Evolutionary conservation across 23 tunicate genomes (phyloP), one percentile per base, ranked within the genome.

Genomic region (Corella eumyota): DNA sequence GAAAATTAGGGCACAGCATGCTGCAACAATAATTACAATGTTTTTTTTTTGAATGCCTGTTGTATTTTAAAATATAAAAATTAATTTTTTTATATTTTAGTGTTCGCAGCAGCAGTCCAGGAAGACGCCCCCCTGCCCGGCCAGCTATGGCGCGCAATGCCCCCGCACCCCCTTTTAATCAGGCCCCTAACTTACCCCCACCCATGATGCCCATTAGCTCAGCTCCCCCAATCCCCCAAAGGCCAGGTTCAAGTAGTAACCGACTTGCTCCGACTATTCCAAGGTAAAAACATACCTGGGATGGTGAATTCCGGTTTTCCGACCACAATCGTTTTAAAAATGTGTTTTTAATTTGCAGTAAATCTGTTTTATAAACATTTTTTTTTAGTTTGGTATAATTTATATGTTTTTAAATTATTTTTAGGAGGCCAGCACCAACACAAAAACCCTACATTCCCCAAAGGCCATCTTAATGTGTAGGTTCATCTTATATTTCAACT

Each of bases 191-290:
- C 17, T 57, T 68, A 21, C 80, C 74, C 52, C 56, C 75, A 25
- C 85, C 85, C 17, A 37, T 69, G 64, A 50, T 69, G 64, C 75
- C 85, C 20, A 61, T 64, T 6, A 61, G 27, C 52, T 63, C 85
- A 17, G 92, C 92, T 0, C 94, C 94, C 4, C 94, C 94, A n/a
- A 84, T 84, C 50, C 94, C 94, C 24, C 68, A 80, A 56, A 61
- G 94, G 25, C 94, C 94, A 17, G 83, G 82, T 15, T 25, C 78
- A 4, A 57, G 58, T 15, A n/a, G n/a, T n/a, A n/a, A n/a, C 25
- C 50, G 83, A 0, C 64, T 73, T 0, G 81, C 92, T 20, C 94
- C 94, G 4, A 75, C 94, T 32, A 75, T 84, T 47, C 94, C 94
- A 56, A 75, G 90, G 90, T 80, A 30, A 4, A 24, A 54, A 31